These are phyloP conservation scores for Epistrophe eligans DNA, from an alignment of 2,888 invertebrate genomes.

Conservation along the genomic window DNA sequence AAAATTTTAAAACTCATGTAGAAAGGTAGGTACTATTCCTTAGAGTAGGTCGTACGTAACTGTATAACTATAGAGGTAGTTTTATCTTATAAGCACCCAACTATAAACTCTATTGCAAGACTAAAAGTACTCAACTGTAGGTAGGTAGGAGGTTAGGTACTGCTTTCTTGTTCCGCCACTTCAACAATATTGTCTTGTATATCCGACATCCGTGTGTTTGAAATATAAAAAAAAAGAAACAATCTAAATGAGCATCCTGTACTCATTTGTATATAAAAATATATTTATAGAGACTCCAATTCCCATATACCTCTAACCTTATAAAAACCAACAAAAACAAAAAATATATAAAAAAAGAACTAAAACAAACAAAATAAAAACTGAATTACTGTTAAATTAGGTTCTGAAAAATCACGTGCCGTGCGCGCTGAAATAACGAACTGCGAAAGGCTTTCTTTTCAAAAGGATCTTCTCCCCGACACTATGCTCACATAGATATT, in stretches of 20 bases:
- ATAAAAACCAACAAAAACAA: conserved; percentile 49
- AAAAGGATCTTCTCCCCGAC: conserved; percentile 36
- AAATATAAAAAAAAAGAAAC: conserved; percentile 1
- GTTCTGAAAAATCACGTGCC: conserved; percentile 70
- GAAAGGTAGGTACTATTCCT: not conserved
- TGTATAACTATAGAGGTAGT: not conserved
- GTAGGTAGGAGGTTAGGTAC: no score
- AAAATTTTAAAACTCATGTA: conserved; percentile 12
- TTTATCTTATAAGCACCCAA: conserved; percentile 18
- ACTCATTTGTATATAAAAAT: conserved; percentile 50
- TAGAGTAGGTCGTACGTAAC: not conserved
- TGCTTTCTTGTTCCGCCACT: conserved; percentile 10
- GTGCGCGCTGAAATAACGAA: conserved; percentile 63
- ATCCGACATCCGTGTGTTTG: not conserved
- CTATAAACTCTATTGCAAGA: conserved; percentile 7
- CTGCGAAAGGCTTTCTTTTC: conserved; percentile 64
- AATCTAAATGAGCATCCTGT: conserved; percentile 18
- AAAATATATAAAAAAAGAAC: conserved; percentile 39
- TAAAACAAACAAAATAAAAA: conserved; percentile 77
- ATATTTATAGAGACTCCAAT: not conserved
- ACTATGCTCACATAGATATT: not conserved
- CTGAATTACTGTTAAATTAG: conserved; percentile 75
- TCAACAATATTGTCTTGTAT: conserved; percentile 14
- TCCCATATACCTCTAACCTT: conserved; percentile 73
- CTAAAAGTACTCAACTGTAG: not conserved